Percentiles rank a stretch among this genome's conserved stretches.
These are phyloP conservation scores for Triops cancriformis DNA, from an alignment of 1,140 invertebrate species.

Conservation along the genomic window DNA sequence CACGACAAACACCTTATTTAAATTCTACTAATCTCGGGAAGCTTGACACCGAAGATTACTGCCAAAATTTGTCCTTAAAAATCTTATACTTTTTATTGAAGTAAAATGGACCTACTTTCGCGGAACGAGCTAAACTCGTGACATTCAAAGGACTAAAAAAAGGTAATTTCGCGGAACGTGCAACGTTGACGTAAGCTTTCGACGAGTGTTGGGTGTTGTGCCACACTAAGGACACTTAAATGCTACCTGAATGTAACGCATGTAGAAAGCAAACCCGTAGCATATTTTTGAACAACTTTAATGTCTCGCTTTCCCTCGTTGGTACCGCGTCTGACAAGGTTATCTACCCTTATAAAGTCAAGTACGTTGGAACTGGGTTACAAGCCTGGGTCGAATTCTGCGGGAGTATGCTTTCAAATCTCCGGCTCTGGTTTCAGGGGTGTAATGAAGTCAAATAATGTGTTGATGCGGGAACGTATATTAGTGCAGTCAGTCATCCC, in stretches of 20 bases:
- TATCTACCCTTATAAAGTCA: neutral
- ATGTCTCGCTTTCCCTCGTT: neutral
- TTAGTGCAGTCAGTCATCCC: neutral
- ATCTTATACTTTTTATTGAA: too few relatives aligned
- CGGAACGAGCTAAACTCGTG: too few relatives aligned
- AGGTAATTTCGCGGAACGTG: too few relatives aligned
- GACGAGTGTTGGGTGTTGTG: too few relatives aligned
- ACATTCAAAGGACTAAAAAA: too few relatives aligned
- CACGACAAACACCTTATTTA: too few relatives aligned
- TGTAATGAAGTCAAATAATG: neutral
- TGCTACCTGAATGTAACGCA: neutral
- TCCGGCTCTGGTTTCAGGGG: neutral
- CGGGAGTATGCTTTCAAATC: neutral
- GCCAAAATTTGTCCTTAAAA: too few relatives aligned
- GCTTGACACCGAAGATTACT: too few relatives aligned
- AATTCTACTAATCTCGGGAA: too few relatives aligned
- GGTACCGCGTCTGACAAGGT: neutral
- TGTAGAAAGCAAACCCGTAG: neutral
- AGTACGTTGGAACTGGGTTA: neutral
- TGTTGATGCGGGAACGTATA: neutral
- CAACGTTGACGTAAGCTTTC: too few relatives aligned
- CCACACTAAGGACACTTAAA: too few relatives aligned
- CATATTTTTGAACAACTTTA: neutral
- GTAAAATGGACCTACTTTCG: too few relatives aligned
- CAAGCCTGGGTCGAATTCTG: neutral